Conservation (phyloP, 2,113 vertebrate species). For the Oreotrochilus melanogaster region DNA sequence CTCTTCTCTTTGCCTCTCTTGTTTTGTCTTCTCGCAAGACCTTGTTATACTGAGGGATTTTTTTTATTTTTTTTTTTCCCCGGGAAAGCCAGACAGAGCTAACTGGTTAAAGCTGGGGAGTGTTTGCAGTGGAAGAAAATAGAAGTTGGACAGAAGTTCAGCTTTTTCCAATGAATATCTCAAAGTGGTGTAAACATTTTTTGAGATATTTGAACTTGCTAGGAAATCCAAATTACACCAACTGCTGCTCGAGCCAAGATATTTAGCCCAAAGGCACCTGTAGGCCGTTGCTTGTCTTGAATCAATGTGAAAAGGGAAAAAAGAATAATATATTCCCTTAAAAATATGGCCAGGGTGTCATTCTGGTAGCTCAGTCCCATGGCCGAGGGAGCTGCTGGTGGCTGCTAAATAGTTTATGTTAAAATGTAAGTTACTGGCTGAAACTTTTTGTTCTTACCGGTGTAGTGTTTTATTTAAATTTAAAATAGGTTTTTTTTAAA, state of each 20-base stretch:
- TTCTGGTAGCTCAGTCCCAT: not conserved
- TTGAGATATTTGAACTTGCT: constrained; percentile 67
- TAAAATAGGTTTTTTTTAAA: not conserved
- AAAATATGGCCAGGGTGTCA: not conserved
- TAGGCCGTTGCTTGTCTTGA: constrained; percentile 49
- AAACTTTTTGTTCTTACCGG: not conserved
- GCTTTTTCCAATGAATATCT: constrained; percentile 40
- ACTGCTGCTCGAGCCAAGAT: constrained; percentile 34
- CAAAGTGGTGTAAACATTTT: constrained; percentile 59
- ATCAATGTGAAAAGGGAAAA: not conserved
- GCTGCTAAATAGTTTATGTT: not conserved
- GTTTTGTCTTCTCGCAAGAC: constrained; percentile 27
- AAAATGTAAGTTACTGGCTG: not conserved
- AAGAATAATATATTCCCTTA: not conserved
- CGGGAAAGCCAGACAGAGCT: not conserved
- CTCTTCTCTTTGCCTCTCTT: not conserved
- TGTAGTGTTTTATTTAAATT: not conserved
- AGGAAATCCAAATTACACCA: constrained; percentile 53
- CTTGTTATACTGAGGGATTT: not conserved
- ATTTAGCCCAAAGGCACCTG: constrained; percentile 63
- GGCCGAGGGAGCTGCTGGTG: not conserved
- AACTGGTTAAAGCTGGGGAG: constrained; percentile 43
- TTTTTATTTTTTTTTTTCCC: not conserved
- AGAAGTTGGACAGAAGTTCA: not conserved
- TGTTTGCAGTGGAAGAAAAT: not conserved